Base-by-base conservation (phyloP, 2,888 invertebrate species). In the Yponomeuta cagnagella region DNA sequence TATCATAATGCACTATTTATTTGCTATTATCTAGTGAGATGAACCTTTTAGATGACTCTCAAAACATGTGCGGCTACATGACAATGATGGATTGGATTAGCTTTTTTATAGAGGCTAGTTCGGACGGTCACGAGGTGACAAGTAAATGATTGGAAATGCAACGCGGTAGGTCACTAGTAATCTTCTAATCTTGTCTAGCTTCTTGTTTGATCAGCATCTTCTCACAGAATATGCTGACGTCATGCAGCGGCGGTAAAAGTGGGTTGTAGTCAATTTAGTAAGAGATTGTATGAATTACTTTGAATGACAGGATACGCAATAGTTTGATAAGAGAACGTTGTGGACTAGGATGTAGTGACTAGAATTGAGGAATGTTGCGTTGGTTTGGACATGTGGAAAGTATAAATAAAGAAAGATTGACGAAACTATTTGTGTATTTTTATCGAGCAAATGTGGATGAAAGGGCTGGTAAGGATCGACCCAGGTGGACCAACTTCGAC, bases 41-140 rank as follows among this genome's bases (percentile, higher is more conserved):
- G 70, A 52, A 70, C 70, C 9, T 66, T 70, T 69, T 69, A 75
- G 74, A 79, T 79, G 80, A 79, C 77, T 80, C 77, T 77, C 72
- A 73, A 74, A 79, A 80, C 79, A 78, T 75, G 76, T 77, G 76
- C 78, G 77, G 76, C 63, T 58, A 30, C 77, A 73, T 79, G 82
- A 83, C 80, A 81, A 78, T 78, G 82, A 84, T 79, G 75, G 77
- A 84, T 83, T 81, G 74, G 72, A 77, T 79, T 79, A 81, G 82
- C 83, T 82, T 78, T 75, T 70, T 63, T 69, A 69, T 70, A 68
- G 67, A 70, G 70, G 73, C 70, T 75, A 76, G 75, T 76, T 77
- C 72, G 10, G 64, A 70, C 10, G 12, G 67, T 71, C 12, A 69
- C 70, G 68, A 65, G 66, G 70, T 69, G 64, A 70, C 72, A 72